Evolutionary conservation across 2,113 vertebrate genomes (phyloP), one percentile per base, ranked within the genome.

Genomic region (Eolophus roseicapilla): DNA sequence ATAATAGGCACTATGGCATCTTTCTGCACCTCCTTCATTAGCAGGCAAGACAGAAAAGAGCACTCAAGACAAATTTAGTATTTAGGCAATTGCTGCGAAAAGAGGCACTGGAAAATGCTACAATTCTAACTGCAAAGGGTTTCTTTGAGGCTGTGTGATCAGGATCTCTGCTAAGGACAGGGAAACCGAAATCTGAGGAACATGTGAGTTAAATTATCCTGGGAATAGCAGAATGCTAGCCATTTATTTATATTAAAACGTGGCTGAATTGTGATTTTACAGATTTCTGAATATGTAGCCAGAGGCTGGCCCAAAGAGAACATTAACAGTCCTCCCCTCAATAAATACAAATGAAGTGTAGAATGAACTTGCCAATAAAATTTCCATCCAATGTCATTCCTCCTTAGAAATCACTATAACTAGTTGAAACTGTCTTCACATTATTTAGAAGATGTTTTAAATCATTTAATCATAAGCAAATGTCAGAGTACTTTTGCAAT

Each of bases 21-120:
- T 75, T 86, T 59, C 63, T 88, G 82, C 93, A 94, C 73, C 79
- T 93, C 53, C 67, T 93, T 97, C 82, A 93, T 96, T 94, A 95
- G 41, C n/a, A 88, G 53, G 47, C 21, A 60, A 71, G 63, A 65
- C 75, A 92, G 73, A 94, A 96, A 84, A 88, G 46, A 88, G 25
- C 65, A 88, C 76, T 94, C 39, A 73, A 86, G 69, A 55, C 39
- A 85, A 60, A 49, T 24, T 52, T 80, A 59, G 35, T 47, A 57
- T 86, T 85, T 90, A 33, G 78, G 69, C 21, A 89, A 67, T 35
- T 47, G 9, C 44, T 90, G 39, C 37, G 76, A 27, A 84, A 81
- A 46, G 78, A 81, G 11, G 24, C 33, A 25, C 5, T 1, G 3
- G 73, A 69, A 95, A 94, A 88, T 13, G 39, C 6, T 75, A 50